These are phyloP conservation scores for Coracias cyanogaster DNA, from an alignment of 2,797 vertebrate genomes.

Conservation along the genomic window DNA sequence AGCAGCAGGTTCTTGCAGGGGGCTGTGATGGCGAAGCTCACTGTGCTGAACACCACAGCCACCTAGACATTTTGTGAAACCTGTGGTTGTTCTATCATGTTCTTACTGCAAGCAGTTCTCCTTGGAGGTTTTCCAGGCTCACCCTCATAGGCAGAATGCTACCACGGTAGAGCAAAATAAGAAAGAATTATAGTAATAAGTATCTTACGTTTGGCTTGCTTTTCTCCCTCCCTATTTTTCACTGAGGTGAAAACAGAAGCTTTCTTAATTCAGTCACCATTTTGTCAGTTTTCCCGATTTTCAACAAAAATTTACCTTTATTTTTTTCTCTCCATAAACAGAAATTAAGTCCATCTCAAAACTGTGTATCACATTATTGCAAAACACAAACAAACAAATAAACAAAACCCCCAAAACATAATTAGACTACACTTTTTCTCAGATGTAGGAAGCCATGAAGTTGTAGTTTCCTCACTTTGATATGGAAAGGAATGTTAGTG, in stretches of 20 bases:
- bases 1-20: not conserved
- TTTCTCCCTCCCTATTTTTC: not conserved
- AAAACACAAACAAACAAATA: not conserved
- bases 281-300: not conserved
- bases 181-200: not conserved
- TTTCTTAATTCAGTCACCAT: not conserved
- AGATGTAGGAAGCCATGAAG: not conserved
- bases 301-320: not conserved
- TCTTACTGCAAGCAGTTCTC: not conserved
- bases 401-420: not conserved
- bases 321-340: not conserved
- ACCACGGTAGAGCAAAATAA: not conserved
- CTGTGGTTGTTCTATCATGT: not conserved
- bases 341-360: not conserved
- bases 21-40: not conserved
- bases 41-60: fast-evolving
- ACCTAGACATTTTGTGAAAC: not conserved
- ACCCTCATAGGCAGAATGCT: not conserved
- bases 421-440: not conserved
- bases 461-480: not conserved
- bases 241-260: not conserved
- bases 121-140: not conserved
- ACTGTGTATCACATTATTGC: not conserved
- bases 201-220: not conserved
- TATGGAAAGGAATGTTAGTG: not conserved